A percentile compares a stretch with the other conserved stretches of the same genome.
These are phyloP conservation scores for Spisula solida DNA, from an alignment of 2,888 invertebrate species.

Conservation along the genomic window DNA sequence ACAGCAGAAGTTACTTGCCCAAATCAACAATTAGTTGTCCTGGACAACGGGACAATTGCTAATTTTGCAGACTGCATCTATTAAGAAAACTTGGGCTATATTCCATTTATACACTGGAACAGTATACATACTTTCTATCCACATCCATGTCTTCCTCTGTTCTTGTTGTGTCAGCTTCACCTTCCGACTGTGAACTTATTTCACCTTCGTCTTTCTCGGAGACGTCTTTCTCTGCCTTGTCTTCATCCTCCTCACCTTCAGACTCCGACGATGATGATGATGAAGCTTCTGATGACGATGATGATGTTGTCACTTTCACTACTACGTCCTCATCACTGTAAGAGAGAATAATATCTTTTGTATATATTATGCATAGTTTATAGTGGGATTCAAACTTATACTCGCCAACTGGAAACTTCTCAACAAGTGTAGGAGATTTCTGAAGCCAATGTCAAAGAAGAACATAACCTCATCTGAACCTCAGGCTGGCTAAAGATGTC, in stretches of 20 bases:
- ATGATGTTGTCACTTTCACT: conserved; percentile 61
- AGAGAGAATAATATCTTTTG: not conserved
- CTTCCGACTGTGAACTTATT: conserved; percentile 58
- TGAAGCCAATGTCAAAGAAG: too few relatives aligned
- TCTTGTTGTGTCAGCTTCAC: conserved; percentile 57
- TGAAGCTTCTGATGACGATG: conserved; percentile 57
- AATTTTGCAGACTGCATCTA: too few relatives aligned
- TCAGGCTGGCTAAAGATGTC: too few relatives aligned
- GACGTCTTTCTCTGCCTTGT: conserved; percentile 64
- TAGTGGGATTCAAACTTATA: too few relatives aligned
- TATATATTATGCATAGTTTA: too few relatives aligned
- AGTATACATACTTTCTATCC: conserved; percentile 51
- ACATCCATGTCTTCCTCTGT: conserved; percentile 70
- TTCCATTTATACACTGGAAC: not conserved
- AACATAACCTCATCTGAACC: too few relatives aligned
- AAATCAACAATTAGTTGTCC: too few relatives aligned
- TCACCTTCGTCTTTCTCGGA: conserved; percentile 72
- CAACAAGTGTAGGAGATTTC: too few relatives aligned
- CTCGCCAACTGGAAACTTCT: too few relatives aligned
- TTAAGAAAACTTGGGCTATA: too few relatives aligned
- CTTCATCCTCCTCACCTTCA: conserved; percentile 67
- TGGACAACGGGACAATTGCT: too few relatives aligned
- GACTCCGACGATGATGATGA: conserved; percentile 62
- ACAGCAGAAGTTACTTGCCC: too few relatives aligned
- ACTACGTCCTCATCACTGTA: conserved; percentile 56